These are phyloP conservation scores for Ditula angustiorana DNA, from an alignment of 2,888 invertebrate genomes.

Conservation along the genomic window DNA sequence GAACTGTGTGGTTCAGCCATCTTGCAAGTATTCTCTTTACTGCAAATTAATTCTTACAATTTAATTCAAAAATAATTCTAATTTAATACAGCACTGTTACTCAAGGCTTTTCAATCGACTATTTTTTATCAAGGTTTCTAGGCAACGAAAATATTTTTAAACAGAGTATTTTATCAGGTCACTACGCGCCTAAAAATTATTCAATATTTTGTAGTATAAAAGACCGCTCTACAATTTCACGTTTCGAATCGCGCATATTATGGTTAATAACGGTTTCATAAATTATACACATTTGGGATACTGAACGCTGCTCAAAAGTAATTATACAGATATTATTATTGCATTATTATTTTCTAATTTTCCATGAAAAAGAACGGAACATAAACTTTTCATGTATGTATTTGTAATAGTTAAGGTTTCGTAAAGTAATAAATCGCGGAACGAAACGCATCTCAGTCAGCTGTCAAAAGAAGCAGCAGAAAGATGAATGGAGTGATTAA, in stretches of 20 bases:
- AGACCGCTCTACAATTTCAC: not conserved
- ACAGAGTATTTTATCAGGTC: conserved; percentile 12
- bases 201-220: not conserved
- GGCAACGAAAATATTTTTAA: conserved; percentile 27
- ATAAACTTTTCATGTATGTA: too few species aligned
- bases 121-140: conserved; percentile 6
- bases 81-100: not conserved
- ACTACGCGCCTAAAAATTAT: not conserved
- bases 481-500: conserved; percentile 34
- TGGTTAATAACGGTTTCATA: not conserved
- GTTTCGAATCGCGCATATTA: conserved; percentile 8
- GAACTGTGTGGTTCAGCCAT: conserved; percentile 37
- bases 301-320: too few species aligned
- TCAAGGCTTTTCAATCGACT: not conserved
- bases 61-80: not conserved
- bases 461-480: conserved; percentile 52
- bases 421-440: not conserved
- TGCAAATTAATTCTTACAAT: not conserved
- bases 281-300: too few species aligned
- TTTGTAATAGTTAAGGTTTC: not conserved
- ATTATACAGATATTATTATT: too few species aligned
- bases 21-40: conserved; percentile 13
- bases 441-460: conserved; percentile 41
- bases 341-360: too few species aligned
- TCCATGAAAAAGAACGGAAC: too few species aligned